phyloP scores from a whole-genome alignment of 2,113 vertebrate genomes.

The Hemicordylus capensis region DNA sequence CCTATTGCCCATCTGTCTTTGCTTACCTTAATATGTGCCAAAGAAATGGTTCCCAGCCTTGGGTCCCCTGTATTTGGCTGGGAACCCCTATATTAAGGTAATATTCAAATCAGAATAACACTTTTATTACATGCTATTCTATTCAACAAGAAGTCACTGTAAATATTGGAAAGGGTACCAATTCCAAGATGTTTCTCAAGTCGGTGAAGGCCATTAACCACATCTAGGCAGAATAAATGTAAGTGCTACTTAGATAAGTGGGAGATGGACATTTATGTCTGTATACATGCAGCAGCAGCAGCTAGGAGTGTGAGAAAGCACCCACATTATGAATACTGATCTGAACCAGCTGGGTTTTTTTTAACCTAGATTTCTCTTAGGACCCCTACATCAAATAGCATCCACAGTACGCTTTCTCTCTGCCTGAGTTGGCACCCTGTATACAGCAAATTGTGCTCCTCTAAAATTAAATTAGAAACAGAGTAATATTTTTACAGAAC shows the following conservation, averaged over 20 bases:
- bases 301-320: slow-evolving; percentile 51
- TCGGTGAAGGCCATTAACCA: background rate
- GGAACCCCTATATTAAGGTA: too few relatives aligned
- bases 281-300: slow-evolving; percentile 24
- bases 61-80: too few relatives aligned
- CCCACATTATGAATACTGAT: slow-evolving; percentile 32
- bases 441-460: slow-evolving; percentile 23
- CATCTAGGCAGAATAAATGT: background rate
- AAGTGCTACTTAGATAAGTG: background rate
- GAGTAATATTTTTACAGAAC: slow-evolving; percentile 46
- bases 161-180: background rate
- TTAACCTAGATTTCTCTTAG: slow-evolving; percentile 21
- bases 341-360: slow-evolving; percentile 47
- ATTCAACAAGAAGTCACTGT: background rate
- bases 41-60: too few relatives aligned
- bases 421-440: background rate
- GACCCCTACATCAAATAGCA: slow-evolving; percentile 16
- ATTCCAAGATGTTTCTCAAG: background rate
- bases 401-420: background rate
- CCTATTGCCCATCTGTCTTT: background rate
- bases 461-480: slow-evolving; percentile 22
- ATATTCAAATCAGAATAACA: background rate
- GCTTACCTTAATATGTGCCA: background rate
- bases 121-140: background rate
- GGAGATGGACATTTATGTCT: background rate